Evolutionary conservation across 2,888 invertebrate species (phyloP).

Genomic region (Melangyna quadrimaculata): DNA sequence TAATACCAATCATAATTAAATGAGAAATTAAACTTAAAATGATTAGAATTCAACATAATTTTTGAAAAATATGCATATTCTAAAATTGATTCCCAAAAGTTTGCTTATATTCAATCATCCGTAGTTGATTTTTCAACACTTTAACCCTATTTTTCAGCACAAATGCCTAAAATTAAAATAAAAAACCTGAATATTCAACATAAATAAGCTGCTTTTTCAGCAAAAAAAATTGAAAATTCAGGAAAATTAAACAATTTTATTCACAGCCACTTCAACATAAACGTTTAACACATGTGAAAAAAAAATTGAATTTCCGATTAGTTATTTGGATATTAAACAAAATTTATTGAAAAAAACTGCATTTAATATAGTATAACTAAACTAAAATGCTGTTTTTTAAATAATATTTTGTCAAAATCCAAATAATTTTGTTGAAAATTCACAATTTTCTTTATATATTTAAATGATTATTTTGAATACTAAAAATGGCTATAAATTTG

Average conservation of each 20-base stretch:
- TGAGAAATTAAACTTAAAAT: neutral
- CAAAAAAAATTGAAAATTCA: no score
- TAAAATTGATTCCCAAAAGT: neutral
- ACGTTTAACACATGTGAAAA: constrained; percentile 1
- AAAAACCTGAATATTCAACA: constrained; percentile 8
- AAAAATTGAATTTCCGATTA: neutral
- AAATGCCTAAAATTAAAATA: neutral
- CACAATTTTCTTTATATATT: constrained; percentile 11
- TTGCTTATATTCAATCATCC: neutral
- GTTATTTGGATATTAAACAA: constrained; percentile 6
- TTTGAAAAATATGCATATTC: neutral
- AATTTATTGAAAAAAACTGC: neutral
- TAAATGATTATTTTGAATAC: constrained; percentile 3
- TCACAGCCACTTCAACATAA: constrained; percentile 1
- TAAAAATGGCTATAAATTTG: neutral
- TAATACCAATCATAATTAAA: neutral
- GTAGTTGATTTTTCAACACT: neutral
- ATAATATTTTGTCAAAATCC: neutral
- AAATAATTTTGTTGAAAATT: neutral
- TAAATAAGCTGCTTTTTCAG: neutral
- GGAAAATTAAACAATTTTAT: no score
- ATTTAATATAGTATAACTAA: neutral
- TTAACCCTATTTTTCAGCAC: constrained; percentile 1
- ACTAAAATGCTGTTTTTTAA: constrained; percentile 1
- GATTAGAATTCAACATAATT: neutral